Base-by-base conservation (phyloP, 1,140 invertebrate genomes). In the Cylas formicarius region DNA sequence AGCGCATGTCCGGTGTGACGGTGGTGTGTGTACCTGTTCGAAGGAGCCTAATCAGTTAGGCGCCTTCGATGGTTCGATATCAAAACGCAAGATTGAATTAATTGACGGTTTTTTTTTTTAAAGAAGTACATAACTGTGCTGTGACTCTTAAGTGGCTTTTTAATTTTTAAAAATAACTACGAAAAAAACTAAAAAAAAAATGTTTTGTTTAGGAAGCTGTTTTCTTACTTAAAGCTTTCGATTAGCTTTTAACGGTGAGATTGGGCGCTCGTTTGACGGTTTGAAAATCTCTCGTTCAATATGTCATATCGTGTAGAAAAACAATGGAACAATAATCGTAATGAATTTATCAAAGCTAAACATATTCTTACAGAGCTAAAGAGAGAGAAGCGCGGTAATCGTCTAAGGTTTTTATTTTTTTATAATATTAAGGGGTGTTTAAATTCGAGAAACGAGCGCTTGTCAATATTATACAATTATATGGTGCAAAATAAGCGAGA, bases 71-170 rank as follows among this genome's bases (percentile, higher is more conserved):
- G 21, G 21, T 29, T 16, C 3, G 21, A 43, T 23, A 43, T 43
- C 40, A 32, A 45, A 45, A 34, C 28, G 14, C 38, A 36, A 36
- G 43, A 29, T n/a, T 46, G 35, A 40, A 42, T 48, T 33, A 48
- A 48, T 24, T 48, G 42, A 41, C 46, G 43, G 46, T 48, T 48
- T n/a, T n/a, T n/a, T n/a, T n/a, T n/a, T n/a, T 50, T 39, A 44
- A 39, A 42, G 34, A 44, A 57, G 52, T 63, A 66, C 62, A 66
- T 62, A 66, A 66, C 60, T 64, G 64, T 66, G 64, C 64, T 66
- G 64, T 66, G 64, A 66, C 62, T 65, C 55, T 64, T 65, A 65
- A 65, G 64, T 66, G 64, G 64, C 64, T 66, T 66, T 66, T 66
- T 66, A 62, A 63, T 65, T 66, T 66, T 61, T 65, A 65, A 64